Percentiles rank a stretch among this genome's conserved stretches.
Evolutionary conservation across 1,140 invertebrate genomes (phyloP).

Genomic region (Ctenoplectra terminalis): DNA sequence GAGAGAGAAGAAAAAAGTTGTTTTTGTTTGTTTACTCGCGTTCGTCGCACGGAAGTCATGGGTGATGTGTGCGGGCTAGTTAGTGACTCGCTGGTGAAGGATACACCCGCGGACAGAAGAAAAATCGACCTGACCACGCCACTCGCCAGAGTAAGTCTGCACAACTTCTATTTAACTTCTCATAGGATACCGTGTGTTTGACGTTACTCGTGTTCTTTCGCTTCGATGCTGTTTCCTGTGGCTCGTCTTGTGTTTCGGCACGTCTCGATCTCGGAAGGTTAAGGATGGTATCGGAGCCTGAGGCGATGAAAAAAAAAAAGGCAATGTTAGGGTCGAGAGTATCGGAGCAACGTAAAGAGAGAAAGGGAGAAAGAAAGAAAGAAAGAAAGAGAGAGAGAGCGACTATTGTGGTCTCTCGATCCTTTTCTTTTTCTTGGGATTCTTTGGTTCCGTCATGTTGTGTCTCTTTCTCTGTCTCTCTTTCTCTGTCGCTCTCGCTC

Average conservation of each 20-base stretch:
- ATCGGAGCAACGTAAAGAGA: neutral
- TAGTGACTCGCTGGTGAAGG: constrained; percentile 56
- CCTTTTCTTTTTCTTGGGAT: constrained; percentile 32
- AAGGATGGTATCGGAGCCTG: constrained; percentile 40
- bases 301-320: constrained; percentile 43
- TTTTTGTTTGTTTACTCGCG: constrained; percentile 14
- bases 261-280: constrained; percentile 33
- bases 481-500: neutral
- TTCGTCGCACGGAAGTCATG: constrained; percentile 44
- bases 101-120: constrained; percentile 50
- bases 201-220: neutral
- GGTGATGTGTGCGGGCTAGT: constrained; percentile 59
- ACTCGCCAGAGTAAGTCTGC: constrained; percentile 33
- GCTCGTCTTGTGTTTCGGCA: neutral
- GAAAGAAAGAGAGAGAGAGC: neutral
- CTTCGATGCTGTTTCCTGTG: no score
- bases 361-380: neutral
- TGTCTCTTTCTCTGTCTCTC: neutral
- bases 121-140: constrained; percentile 27
- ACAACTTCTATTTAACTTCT: constrained; percentile 9
- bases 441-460: no score
- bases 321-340: constrained; percentile 3
- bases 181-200: neutral
- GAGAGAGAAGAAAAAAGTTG: neutral
- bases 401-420: constrained; percentile 41